Percentiles rank a stretch among this genome's conserved stretches.
phyloP scores from a whole-genome alignment of 2,113 vertebrate genomes.

The Gambusia holbrooki region DNA sequence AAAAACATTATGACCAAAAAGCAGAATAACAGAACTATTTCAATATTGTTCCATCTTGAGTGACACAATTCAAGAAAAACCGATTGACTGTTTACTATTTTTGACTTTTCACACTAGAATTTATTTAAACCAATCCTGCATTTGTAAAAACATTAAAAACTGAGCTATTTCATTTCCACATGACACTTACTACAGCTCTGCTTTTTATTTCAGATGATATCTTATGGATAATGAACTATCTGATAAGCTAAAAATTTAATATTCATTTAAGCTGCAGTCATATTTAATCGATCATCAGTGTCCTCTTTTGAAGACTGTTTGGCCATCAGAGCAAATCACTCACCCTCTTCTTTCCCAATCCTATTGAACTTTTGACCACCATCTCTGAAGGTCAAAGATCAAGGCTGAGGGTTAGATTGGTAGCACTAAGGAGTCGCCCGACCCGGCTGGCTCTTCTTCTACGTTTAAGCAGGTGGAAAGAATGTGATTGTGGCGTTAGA shows the following conservation, averaged over 20 bases:
- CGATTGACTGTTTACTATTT: no score
- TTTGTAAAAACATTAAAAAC: neutral
- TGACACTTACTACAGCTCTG: neutral
- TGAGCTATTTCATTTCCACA: no score
- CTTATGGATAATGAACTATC: neutral
- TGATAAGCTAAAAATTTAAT: conserved; percentile 64
- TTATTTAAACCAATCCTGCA: neutral
- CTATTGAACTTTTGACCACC: conserved; percentile 80
- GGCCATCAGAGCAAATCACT: conserved; percentile 84
- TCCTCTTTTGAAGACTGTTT: conserved; percentile 73
- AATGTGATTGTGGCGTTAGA: conserved; percentile 71
- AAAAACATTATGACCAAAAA: no score
- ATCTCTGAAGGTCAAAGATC: conserved; percentile 86
- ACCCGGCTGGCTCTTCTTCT: conserved; percentile 59
- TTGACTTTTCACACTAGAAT: neutral
- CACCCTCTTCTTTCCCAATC: conserved; percentile 64
- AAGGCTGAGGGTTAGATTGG: conserved; percentile 77
- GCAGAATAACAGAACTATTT: no score
- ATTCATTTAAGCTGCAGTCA: conserved; percentile 27
- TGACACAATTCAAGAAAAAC: no score
- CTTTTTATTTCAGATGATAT: neutral
- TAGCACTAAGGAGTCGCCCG: conserved; percentile 58
- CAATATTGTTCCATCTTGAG: no score
- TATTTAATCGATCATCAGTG: conserved; percentile 68
- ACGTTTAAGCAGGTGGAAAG: conserved; percentile 72